phyloP scores from a whole-genome alignment of 2,888 invertebrate species.

The Rapana venosa region DNA sequence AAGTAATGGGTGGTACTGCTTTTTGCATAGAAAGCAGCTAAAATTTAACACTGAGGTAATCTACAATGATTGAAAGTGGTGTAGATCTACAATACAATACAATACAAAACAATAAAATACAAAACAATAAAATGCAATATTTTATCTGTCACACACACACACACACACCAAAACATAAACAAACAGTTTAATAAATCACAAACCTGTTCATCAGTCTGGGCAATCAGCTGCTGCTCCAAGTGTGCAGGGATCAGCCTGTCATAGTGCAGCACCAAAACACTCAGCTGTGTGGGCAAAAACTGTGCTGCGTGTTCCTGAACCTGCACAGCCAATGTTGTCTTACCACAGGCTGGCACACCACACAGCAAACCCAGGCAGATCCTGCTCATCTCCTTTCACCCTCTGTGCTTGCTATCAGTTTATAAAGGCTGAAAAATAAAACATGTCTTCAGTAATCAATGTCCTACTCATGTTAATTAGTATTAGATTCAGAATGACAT shows the following conservation, averaged over 20 bases:
- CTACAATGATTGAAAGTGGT: too few relatives aligned
- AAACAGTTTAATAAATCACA: background rate
- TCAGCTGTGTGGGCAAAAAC: slow-evolving; percentile 15
- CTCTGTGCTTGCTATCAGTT: background rate
- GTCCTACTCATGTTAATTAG: too few relatives aligned
- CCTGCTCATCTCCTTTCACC: background rate
- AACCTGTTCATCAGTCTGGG: slow-evolving; percentile 41
- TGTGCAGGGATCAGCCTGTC: slow-evolving; percentile 61
- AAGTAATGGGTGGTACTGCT: too few relatives aligned
- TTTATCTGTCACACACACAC: too few relatives aligned
- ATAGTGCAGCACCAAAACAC: slow-evolving; percentile 56
- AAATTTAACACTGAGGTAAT: too few relatives aligned
- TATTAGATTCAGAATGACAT: too few relatives aligned
- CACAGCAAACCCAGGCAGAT: slow-evolving; percentile 55
- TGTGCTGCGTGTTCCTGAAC: slow-evolving; percentile 42
- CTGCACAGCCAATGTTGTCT: slow-evolving; percentile 56
- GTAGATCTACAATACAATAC: too few relatives aligned
- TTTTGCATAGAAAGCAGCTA: too few relatives aligned
- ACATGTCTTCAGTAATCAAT: background rate
- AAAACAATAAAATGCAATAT: too few relatives aligned
- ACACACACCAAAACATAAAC: background rate
- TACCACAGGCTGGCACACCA: slow-evolving; percentile 68
- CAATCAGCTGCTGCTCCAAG: slow-evolving; percentile 53
- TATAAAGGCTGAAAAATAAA: background rate
- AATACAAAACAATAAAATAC: too few relatives aligned